A percentile compares a stretch with the other conserved stretches of the same genome.
phyloP scores from a whole-genome alignment of 2,797 vertebrate genomes.

The Clarias pachynema region DNA sequence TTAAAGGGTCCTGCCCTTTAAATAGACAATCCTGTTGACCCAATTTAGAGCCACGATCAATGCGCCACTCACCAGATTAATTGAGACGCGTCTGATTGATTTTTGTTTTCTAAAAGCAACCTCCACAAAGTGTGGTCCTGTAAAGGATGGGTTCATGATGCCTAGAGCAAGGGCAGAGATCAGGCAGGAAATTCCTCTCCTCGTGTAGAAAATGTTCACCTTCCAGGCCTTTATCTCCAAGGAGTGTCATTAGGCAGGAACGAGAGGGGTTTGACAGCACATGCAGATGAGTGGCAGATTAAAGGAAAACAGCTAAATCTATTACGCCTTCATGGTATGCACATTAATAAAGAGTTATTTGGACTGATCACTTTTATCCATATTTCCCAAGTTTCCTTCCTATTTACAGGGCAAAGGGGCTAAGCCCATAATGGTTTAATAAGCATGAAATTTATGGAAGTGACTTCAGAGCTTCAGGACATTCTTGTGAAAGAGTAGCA shows the following conservation, averaged over 20 bases:
- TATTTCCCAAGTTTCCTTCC: not conserved
- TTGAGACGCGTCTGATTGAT: slow-evolving; percentile 83
- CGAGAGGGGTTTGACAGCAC: not conserved
- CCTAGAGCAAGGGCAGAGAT: slow-evolving; percentile 25
- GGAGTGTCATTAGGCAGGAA: not conserved
- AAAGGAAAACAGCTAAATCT: not conserved
- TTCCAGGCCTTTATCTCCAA: slow-evolving; percentile 19
- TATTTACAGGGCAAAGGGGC: too few relatives aligned
- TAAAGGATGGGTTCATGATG: slow-evolving; percentile 22
- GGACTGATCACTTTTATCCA: not conserved
- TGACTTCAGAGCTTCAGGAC: not conserved
- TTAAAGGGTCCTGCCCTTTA: slow-evolving; percentile 83
- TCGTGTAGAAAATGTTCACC: slow-evolving; percentile 26
- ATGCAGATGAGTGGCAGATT: not conserved
- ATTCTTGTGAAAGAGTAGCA: not conserved
- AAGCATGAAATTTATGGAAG: not conserved
- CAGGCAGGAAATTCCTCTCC: slow-evolving; percentile 20
- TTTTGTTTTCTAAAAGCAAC: slow-evolving; percentile 60
- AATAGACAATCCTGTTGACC: slow-evolving; percentile 84
- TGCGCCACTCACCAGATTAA: slow-evolving; percentile 79
- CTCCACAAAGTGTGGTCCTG: slow-evolving; percentile 54
- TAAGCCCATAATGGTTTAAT: too few relatives aligned
- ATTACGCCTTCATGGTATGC: not conserved
- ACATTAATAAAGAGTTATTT: not conserved
- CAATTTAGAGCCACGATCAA: slow-evolving; percentile 83